Base-by-base conservation (phyloP, 2,797 vertebrate genomes). In the Poecilia picta region DNA sequence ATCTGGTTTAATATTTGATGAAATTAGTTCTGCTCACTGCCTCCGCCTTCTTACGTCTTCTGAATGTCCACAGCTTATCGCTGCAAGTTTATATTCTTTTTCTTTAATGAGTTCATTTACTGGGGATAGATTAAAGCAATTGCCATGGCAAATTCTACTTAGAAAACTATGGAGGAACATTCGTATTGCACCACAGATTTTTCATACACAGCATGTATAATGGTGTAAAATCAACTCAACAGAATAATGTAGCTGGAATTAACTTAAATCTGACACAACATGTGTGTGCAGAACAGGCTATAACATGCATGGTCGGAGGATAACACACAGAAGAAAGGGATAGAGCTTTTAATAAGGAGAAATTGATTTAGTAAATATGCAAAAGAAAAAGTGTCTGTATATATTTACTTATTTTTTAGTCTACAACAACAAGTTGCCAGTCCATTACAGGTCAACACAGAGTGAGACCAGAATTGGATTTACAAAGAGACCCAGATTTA, bases 1-100 rank as follows among this genome's bases (percentile, higher is more conserved):
- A 93, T 90, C 92, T 91, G 85, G 92, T 94, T 96, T 92, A 95
- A 96, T 96, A 96, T 96, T 96, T 96, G 92, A 96, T 96, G 90
- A 96, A 88, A 96, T 96, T 95, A 96, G 83, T 96, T 96, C 95
- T 95, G 94, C 94, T 91, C 89, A 45, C 89, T 96, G 95, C 85
- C 74, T 89, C 92, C 89, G 83, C 75, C 73, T 83, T 90, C 88
- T 89, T 91, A 90, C 84, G 84, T 91, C 92, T 89, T 86, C 90
- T 81, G 83, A 83, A 80, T 84, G 88, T 85, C 74, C 85, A 70
- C 39, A 75, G 81, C 41, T 73, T 71, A 70, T 80, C 86, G 92
- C 73, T 79, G 80, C 83, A 76, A 75, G 59, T 84, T 86, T 80
- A 71, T 47, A 78, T 74, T 55, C 71, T 57, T 77, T 78, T 83